phyloP scores from a whole-genome alignment of 2,113 vertebrate species.

The Cyanoliseus patagonus region DNA sequence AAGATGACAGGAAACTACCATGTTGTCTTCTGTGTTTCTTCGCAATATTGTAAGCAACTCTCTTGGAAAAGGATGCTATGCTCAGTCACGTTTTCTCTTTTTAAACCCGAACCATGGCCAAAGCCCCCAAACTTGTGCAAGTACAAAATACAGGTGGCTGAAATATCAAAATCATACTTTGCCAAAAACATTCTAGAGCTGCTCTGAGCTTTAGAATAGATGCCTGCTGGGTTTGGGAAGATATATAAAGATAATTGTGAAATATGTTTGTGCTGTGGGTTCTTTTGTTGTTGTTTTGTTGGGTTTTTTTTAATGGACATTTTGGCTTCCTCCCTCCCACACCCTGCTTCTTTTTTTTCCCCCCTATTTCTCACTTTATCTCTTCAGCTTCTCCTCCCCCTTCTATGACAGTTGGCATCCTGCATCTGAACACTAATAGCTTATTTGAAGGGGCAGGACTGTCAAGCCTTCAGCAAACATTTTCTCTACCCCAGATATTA shows the following conservation, averaged over 20 bases:
- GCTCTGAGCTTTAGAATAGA: neutral
- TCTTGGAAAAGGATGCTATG: neutral
- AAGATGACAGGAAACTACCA: neutral
- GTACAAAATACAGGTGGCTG: neutral
- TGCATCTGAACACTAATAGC: neutral
- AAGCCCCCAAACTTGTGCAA: neutral
- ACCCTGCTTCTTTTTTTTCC: neutral
- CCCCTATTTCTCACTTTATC: neutral
- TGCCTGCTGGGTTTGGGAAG: neutral
- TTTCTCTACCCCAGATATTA: neutral
- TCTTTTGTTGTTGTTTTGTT: neutral
- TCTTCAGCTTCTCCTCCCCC: neutral
- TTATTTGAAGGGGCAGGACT: neutral
- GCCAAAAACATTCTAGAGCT: neutral
- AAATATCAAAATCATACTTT: neutral
- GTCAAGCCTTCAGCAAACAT: neutral
- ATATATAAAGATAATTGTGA: neutral
- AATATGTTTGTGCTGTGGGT: neutral
- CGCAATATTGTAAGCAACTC: fast-evolving
- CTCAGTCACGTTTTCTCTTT: neutral
- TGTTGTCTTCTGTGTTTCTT: neutral
- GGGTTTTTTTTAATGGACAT: neutral
- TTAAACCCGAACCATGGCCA: neutral
- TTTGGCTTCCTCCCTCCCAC: neutral
- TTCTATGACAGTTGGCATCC: neutral